Base-by-base conservation (phyloP, 2,797 vertebrate genomes). In the Lacerta bilineata region DNA sequence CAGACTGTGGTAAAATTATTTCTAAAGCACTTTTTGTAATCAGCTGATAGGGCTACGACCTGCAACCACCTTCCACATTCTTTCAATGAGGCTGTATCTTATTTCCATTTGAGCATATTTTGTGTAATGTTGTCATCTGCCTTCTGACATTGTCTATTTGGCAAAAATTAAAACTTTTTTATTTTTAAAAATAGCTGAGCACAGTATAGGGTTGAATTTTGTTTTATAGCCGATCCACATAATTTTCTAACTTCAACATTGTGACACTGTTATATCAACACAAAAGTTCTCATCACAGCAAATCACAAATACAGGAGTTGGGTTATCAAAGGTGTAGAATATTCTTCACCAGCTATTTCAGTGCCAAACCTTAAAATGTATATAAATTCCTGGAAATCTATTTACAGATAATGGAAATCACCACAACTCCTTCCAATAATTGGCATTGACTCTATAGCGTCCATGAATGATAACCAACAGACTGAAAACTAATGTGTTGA, bases 341-440 rank as follows among this genome's bases (percentile, higher is more conserved):
- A 43, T 68, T 41, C 72, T 76, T 85, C 39, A 68, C 75, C 36
- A 69, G 5, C n/a, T 6, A 5, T 79, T 69, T 39, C 59, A 10
- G 23, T 71, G 82, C 27, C n/a, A 15, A 36, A 84, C 4, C 17
- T 89, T 91, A 87, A n/a, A 9, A 83, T 78, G 29, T 25, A 0
- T 0, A 55, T 0, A 84, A 76, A 87, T 0, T 88, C 36, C 43
- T 87, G 72, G 33, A 92, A 85, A 33, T 29, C 23, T 90, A 1
- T 9, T 17, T 4, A 1, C 0, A 1, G 84, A 50, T 76, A 36
- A 78, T 68, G 18, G 23, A 55, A 89, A 29, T 3, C n/a, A 39
- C 77, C 66, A 20, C 10, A 61, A 17, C 13, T 39, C 0, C 1
- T 8, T 9, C 0, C 0, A 20, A n/a, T 7, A 1, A 15, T 55